These are phyloP conservation scores for Agrochola circellaris DNA, from an alignment of 2,888 invertebrate genomes.

Conservation along the genomic window DNA sequence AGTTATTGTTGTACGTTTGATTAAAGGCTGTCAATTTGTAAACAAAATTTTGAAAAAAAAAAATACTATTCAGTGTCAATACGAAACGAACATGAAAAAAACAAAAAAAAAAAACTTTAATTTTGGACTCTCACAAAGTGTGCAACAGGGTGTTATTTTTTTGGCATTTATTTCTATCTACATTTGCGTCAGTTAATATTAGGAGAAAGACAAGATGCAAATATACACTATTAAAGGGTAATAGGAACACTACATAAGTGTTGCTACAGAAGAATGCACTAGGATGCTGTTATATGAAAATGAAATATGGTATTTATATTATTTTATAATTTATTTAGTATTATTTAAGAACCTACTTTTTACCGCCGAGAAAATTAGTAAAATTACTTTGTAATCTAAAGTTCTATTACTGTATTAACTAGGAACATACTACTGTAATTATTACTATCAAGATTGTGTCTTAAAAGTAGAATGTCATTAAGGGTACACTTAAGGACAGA, in stretches of 20 bases:
- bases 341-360: conserved; percentile 51
- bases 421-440: conserved; percentile 58
- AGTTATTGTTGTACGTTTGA: conserved; percentile 37
- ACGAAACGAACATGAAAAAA: conserved; percentile 17
- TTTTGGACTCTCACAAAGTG: conserved; percentile 29
- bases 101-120: background rate
- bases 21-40: conserved; percentile 38
- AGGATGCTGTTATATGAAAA: conserved; percentile 63
- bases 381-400: conserved; percentile 56
- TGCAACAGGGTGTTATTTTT: conserved; percentile 27
- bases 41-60: conserved; percentile 15
- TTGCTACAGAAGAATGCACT: conserved; percentile 63
- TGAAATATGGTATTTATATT: conserved; percentile 53
- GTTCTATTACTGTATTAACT: conserved; percentile 58
- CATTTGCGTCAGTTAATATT: conserved; percentile 31
- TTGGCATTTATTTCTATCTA: conserved; percentile 35
- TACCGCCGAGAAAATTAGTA: conserved; percentile 56
- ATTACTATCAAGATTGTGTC: conserved; percentile 49
- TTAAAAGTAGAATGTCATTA: conserved; percentile 67
- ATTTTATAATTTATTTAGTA: conserved; percentile 53
- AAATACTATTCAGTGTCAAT: conserved; percentile 2
- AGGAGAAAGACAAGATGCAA: conserved; percentile 54
- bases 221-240: conserved; percentile 59
- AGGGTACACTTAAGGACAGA: conserved; percentile 81
- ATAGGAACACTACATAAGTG: conserved; percentile 59